phyloP scores from a whole-genome alignment of 2,797 vertebrate species.

The Chromobotia macracanthus region DNA sequence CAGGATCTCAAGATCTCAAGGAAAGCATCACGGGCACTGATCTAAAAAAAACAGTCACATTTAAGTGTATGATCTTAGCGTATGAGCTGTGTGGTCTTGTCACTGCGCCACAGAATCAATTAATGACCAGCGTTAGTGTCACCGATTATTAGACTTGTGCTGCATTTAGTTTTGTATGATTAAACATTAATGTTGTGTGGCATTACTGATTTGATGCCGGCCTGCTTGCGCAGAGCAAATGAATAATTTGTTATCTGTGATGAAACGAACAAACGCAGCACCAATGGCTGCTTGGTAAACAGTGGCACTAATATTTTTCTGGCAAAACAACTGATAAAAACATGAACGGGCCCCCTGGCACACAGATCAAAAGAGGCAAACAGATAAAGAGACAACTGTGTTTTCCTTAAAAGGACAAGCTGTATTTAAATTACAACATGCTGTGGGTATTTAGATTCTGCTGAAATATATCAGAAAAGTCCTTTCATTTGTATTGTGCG shows the following conservation, averaged over 20 bases:
- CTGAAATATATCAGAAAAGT: constrained; percentile 5
- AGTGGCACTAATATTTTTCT: constrained; percentile 27
- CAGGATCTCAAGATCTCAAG: constrained; percentile 14
- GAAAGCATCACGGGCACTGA: constrained; percentile 1
- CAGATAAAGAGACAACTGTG: constrained; percentile 25
- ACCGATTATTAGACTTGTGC: constrained; percentile 13
- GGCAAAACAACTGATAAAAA: constrained; percentile 40
- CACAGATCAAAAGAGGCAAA: constrained; percentile 35
- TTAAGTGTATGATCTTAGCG: constrained; percentile 29
- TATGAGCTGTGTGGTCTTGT: constrained; percentile 14
- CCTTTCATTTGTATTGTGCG: not conserved
- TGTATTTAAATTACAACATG: constrained; percentile 28
- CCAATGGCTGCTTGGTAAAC: constrained; percentile 29
- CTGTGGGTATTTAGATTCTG: not conserved
- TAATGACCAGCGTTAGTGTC: constrained; percentile 16
- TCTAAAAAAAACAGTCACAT: constrained; percentile 3
- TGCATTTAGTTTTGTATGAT: constrained; percentile 29
- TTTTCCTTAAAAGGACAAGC: constrained; percentile 30
- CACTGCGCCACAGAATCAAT: not conserved
- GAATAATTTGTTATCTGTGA: constrained; percentile 56
- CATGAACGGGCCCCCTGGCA: constrained; percentile 26
- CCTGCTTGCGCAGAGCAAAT: constrained; percentile 40
- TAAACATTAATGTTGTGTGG: constrained; percentile 49
- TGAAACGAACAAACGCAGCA: constrained; percentile 33
- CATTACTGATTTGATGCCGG: constrained; percentile 27